phyloP scores from a whole-genome alignment of 2,797 vertebrate species.

The Tokudaia tokunoshimensis region DNA sequence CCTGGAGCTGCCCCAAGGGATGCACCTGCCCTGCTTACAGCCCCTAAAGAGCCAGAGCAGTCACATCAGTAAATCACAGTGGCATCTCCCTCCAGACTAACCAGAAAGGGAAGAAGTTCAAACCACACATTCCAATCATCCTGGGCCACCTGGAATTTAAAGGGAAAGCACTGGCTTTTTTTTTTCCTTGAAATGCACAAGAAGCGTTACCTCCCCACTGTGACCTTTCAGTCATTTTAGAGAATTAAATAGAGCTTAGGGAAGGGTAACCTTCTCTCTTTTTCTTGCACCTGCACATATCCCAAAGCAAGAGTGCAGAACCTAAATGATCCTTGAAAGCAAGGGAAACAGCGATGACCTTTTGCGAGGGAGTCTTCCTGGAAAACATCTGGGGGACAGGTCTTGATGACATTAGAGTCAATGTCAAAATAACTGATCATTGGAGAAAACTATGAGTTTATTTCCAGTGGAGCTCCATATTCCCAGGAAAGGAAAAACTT shows the following conservation, averaged over 20 bases:
- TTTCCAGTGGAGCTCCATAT: slow-evolving; percentile 15
- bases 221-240: slow-evolving; percentile 77
- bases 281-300: slow-evolving; percentile 66
- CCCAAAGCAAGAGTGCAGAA: slow-evolving; percentile 54
- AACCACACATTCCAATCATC: slow-evolving; percentile 59
- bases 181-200: slow-evolving; percentile 25
- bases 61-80: slow-evolving; percentile 61
- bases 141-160: slow-evolving; percentile 65
- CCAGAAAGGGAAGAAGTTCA: slow-evolving; percentile 29
- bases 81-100: slow-evolving; percentile 39
- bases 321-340: slow-evolving; percentile 60
- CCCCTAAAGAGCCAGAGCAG: background rate
- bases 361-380: slow-evolving; percentile 67
- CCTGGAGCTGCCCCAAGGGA: background rate
- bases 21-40: slow-evolving; percentile 1
- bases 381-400: slow-evolving; percentile 75
- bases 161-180: slow-evolving; percentile 36
- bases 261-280: slow-evolving; percentile 71
- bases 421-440: slow-evolving; percentile 63
- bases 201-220: background rate
- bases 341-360: slow-evolving; percentile 57
- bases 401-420: slow-evolving; percentile 64
- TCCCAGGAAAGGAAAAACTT: slow-evolving; percentile 22
- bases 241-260: slow-evolving; percentile 77
- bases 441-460: slow-evolving; percentile 58